Base-by-base conservation (phyloP, 2,888 invertebrate species). In the Erebia palarica region DNA sequence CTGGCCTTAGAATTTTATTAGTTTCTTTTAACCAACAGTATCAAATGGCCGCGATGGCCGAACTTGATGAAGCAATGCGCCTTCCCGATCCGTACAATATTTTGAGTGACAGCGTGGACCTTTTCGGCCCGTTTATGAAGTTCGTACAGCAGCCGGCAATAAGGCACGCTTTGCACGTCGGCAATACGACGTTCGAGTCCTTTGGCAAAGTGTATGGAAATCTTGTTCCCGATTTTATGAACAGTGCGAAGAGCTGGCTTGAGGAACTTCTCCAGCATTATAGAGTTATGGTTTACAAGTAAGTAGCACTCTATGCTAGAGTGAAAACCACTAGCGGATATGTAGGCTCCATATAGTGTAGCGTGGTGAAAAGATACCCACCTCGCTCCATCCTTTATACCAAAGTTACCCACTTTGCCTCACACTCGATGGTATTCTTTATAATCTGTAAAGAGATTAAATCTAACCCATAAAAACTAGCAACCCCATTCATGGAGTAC, bases 161-260 rank as follows among this genome's bases (percentile, higher is more conserved):
- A 0, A 89, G 85, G 76, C 80, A 78, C 13, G 92, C 92, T 0
- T 70, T 93, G 2, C 92, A 93, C 69, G 91, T 92, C 0, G 92
- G 92, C 0, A 84, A 86, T 58, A 85, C 88, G 0, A 66, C 77
- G 1, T 89, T 84, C 75, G 76, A 75, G 14, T 86, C 83, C 67
- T 77, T 91, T 5, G 92, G 92, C 70, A 58, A 85, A 21, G 63
- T 63, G 63, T 63, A 90, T 90, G 0, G 88, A 87, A 3, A 89
- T 90, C 68, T 77, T 51, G 83, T 85, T 0, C 83, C 86, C 0
- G 92, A 92, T 67, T 92, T 92, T 79, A 71, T 92, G 69, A 88
- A 85, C 75, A 86, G 80, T 36, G 79, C 90, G 0, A 86, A 86
- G 57, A 79, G 81, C 0, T 60, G 87, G 72, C 81, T 87, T 47